Evolutionary conservation across 2,888 invertebrate species (phyloP), one percentile per base, ranked within the genome.

Genomic region (Ochropacha duplaris): DNA sequence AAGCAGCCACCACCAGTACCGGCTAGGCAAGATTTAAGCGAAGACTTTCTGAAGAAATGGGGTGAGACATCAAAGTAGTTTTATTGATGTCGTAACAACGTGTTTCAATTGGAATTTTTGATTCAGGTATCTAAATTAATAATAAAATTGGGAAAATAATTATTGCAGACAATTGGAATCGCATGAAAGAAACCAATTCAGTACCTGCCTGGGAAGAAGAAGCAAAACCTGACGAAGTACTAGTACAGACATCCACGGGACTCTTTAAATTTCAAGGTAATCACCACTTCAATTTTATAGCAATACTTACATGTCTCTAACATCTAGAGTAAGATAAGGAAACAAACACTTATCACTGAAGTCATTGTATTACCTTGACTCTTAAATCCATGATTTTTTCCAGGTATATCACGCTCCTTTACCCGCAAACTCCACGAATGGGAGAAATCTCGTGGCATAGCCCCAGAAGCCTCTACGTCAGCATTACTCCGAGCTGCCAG

Each of bases 361-460:
- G 5, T 4, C 26, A 26, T 26, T 26, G 5, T 26, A 4, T 26
- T 26, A 5, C 5, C 26, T 4, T 4, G 26, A 26, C 5, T 26
- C 26, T 26, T 36, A 55, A 50, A 31, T n/a, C n/a, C 22, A 49
- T 11, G 4, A 24, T 14, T 1, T 0, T 50, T 73, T 73, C 1
- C 60, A 93, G 93, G 95, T 11, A 97, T 98, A 68, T 97, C 97
- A 0, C 94, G 97, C 50, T 97, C 97, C 69, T 98, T 98, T 84
- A 97, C 98, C 0, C 95, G 96, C 26, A 97, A 97, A 76, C 93
- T 98, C 0, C 97, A 97, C 83, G 98, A 98, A 82, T 98, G 98
- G 98, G 97, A 97, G 80, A 97, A 97, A 74, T 96, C 97, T n/a
- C 93, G 95, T 60, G 97, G 97, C 1, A 97, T 97, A 59, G 96